phyloP scores from a whole-genome alignment of 2,888 invertebrate genomes.

The Antheraea yamamai region DNA sequence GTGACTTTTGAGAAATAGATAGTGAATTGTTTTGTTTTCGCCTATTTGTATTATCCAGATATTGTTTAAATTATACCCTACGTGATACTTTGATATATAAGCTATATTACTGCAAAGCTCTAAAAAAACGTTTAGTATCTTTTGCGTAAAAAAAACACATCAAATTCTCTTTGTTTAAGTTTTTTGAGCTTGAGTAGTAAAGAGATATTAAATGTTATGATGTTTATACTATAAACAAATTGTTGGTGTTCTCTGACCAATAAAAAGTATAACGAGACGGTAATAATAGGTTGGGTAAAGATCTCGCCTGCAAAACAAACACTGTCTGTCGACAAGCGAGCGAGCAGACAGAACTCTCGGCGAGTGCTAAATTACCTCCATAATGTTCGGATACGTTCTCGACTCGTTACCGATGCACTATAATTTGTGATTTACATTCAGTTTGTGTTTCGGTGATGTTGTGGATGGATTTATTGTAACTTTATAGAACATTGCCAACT shows the following conservation, averaged over 20 bases:
- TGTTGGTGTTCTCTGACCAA: constrained; percentile 59
- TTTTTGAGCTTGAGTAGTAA: too few relatives aligned
- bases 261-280: constrained; percentile 75
- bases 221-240: constrained; percentile 28
- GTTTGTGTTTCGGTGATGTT: constrained; percentile 13
- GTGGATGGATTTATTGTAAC: constrained; percentile 9
- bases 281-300: constrained; percentile 78
- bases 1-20: too few relatives aligned
- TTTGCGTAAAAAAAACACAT: too few relatives aligned
- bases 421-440: constrained; percentile 43
- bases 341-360: constrained; percentile 55
- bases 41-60: too few relatives aligned
- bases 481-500: neutral
- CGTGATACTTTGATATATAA: too few relatives aligned
- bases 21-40: too few relatives aligned
- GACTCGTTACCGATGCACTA: constrained; percentile 30
- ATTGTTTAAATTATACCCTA: too few relatives aligned
- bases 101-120: too few relatives aligned
- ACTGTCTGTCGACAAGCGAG: constrained; percentile 58
- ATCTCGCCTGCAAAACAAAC: constrained; percentile 82
- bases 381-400: constrained; percentile 46
- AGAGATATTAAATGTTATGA: neutral
- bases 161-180: too few relatives aligned
- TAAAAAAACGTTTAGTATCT: too few relatives aligned
- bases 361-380: constrained; percentile 75